A percentile compares a stretch with the other conserved stretches of the same genome.
phyloP scores from a whole-genome alignment of 1,140 invertebrate species.

The Cheumatopsyche charites region DNA sequence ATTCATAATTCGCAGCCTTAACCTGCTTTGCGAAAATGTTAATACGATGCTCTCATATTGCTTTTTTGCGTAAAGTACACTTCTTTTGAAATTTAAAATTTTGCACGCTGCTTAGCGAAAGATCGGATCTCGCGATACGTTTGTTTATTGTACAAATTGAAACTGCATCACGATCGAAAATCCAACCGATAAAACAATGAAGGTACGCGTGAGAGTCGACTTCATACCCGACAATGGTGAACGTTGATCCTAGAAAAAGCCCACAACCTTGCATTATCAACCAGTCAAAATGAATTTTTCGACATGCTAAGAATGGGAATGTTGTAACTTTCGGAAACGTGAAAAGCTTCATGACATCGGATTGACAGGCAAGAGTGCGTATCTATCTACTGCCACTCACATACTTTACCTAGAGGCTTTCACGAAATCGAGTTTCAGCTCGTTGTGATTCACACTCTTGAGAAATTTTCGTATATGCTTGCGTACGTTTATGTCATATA shows the following conservation, averaged over 20 bases:
- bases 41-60: too few species aligned
- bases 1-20: too few species aligned
- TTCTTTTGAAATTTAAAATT: too few species aligned
- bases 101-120: not conserved
- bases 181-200: not conserved
- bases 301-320: not conserved
- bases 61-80: too few species aligned
- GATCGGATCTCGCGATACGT: not conserved
- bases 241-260: not conserved
- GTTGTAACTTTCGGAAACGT: not conserved
- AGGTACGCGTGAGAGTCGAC: not conserved
- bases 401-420: too few species aligned
- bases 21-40: too few species aligned
- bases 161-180: not conserved
- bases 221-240: not conserved
- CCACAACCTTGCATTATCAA: conserved; percentile 15
- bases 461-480: too few species aligned
- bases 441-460: too few species aligned
- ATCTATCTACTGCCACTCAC: not conserved
- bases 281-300: not conserved
- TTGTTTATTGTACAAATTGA: not conserved
- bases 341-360: not conserved
- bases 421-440: too few species aligned
- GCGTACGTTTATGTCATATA: too few species aligned
- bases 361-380: conserved; percentile 10